These are phyloP conservation scores for Crocallis elinguaria DNA, from an alignment of 2,888 invertebrate species.

Conservation along the genomic window DNA sequence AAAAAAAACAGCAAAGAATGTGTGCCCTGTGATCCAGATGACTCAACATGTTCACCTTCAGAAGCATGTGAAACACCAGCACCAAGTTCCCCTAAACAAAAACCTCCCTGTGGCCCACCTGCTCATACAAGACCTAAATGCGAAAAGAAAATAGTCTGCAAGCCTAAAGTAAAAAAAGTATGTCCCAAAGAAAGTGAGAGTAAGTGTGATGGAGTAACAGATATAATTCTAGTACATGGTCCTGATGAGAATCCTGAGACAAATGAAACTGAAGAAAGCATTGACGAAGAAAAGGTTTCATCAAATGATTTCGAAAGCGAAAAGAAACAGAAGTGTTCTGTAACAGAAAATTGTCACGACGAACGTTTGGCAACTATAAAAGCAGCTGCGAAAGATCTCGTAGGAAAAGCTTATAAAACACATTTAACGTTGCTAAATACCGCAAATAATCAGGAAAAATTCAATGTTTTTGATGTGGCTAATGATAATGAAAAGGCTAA, in stretches of 20 bases:
- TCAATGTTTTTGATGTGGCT: constrained; percentile 34
- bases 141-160: constrained; percentile 6
- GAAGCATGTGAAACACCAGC: constrained; percentile 1
- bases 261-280: neutral
- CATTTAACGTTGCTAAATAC: too few relatives aligned
- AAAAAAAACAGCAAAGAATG: neutral
- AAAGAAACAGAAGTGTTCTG: too few relatives aligned
- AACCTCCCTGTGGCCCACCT: constrained; percentile 9
- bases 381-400: constrained; percentile 54
- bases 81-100: neutral
- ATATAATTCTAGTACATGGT: neutral
- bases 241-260: neutral
- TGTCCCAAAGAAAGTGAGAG: constrained; percentile 3
- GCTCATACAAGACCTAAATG: constrained; percentile 4
- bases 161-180: constrained; percentile 11
- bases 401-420: constrained; percentile 50
- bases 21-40: neutral
- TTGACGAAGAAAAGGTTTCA: neutral
- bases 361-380: constrained; percentile 52
- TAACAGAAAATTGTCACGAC: neutral
- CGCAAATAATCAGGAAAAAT: too few relatives aligned
- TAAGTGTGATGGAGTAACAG: neutral
- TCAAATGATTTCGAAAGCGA: neutral
- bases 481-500: constrained; percentile 10
- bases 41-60: neutral